phyloP scores from a whole-genome alignment of 2,888 invertebrate genomes.

The Sarcophaga rosellei region DNA sequence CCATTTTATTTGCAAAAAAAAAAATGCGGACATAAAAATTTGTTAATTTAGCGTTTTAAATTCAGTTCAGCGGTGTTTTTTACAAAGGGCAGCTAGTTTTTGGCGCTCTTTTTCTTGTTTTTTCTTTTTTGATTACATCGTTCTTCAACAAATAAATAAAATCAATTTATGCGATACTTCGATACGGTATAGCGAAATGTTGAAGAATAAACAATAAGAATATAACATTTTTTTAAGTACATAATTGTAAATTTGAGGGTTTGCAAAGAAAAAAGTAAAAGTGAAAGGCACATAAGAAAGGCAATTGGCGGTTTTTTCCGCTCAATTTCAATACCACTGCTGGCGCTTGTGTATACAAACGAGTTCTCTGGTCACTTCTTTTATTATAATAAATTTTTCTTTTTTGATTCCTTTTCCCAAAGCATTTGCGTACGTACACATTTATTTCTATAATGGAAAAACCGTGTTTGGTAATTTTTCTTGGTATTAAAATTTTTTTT shows the following conservation, averaged over 20 bases:
- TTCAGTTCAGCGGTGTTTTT: background rate
- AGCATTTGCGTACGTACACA: conserved; percentile 72
- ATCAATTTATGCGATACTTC: too few species aligned
- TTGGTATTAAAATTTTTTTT: conserved; percentile 62
- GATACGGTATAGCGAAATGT: too few species aligned
- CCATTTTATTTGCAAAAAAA: background rate
- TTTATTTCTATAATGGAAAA: conserved; percentile 80
- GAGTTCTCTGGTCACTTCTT: conserved; percentile 62
- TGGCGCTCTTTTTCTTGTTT: too few species aligned
- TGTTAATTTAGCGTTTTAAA: conserved; percentile 37
- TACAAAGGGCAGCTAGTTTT: background rate
- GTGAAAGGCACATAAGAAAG: background rate
- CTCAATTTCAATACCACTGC: conserved; percentile 19
- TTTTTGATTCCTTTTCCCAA: conserved; percentile 42
- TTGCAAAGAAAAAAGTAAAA: background rate
- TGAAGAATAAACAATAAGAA: too few species aligned
- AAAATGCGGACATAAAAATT: background rate
- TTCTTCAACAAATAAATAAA: too few species aligned
- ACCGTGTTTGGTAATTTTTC: conserved; percentile 79
- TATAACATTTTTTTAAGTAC: too few species aligned
- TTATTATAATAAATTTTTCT: conserved; percentile 55
- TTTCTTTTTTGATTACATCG: too few species aligned
- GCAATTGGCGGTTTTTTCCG: background rate
- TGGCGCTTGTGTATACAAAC: conserved; percentile 38
- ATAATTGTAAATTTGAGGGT: too few species aligned